Evolutionary conservation across 2,797 vertebrate genomes (phyloP).

Genomic region (Typhlichthys subterraneus): DNA sequence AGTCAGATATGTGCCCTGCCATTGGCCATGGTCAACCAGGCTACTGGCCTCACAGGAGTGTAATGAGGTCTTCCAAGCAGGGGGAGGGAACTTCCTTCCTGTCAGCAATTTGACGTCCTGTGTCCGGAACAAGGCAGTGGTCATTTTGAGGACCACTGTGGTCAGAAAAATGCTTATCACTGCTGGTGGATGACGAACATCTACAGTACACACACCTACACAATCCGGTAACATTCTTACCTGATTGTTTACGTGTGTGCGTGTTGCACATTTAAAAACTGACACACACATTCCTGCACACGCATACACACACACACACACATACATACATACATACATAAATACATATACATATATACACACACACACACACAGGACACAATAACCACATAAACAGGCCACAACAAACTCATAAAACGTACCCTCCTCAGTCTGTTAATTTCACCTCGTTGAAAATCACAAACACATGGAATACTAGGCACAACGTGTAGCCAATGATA

Average conservation of each 20-base stretch:
- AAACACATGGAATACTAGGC: background rate
- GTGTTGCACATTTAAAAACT: background rate
- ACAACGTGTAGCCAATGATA: background rate
- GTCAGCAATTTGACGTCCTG: slow-evolving; percentile 69
- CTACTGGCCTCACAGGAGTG: background rate
- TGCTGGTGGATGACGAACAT: background rate
- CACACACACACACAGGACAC: background rate
- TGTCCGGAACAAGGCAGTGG: slow-evolving; percentile 38
- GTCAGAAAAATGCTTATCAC: background rate
- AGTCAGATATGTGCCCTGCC: slow-evolving; percentile 8
- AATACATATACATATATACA: background rate
- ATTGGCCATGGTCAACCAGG: slow-evolving; percentile 45
- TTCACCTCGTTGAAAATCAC: background rate
- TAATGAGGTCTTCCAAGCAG: slow-evolving; percentile 43
- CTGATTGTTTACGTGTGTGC: too few relatives aligned
- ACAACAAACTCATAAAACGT: slow-evolving; percentile 2
- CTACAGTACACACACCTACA: background rate
- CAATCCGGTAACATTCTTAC: background rate
- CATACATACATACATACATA: background rate
- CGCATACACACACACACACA: background rate
- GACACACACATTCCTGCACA: background rate
- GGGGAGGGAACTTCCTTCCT: slow-evolving; percentile 75
- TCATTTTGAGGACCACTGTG: slow-evolving; percentile 18
- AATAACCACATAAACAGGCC: slow-evolving; percentile 2
- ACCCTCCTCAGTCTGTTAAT: background rate